Conservation (phyloP, 2,888 invertebrate genomes). For the Caenorhabditis becei region DNA sequence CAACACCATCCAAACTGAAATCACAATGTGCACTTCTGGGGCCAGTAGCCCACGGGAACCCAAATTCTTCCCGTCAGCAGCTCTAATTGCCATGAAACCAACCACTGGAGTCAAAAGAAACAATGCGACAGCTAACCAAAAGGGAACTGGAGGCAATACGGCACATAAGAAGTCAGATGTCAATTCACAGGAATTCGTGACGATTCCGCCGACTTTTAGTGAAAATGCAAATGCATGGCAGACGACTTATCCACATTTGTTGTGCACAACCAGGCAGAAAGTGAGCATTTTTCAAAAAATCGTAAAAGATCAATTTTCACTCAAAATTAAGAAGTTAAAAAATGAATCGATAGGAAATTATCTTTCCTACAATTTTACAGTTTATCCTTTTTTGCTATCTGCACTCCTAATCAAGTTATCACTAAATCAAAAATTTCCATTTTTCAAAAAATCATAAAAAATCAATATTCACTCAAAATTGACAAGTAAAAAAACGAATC, state of each 20-base stretch:
- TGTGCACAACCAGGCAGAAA: slow-evolving; percentile 81
- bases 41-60: slow-evolving; percentile 22
- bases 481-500: too few relatives aligned
- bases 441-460: neutral
- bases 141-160: slow-evolving; percentile 69
- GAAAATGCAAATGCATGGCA: slow-evolving; percentile 70
- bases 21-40: slow-evolving; percentile 32
- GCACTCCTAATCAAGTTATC: too few relatives aligned
- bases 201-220: slow-evolving; percentile 64
- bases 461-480: neutral
- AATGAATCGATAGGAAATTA: too few relatives aligned
- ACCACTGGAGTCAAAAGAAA: slow-evolving; percentile 78
- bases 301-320: neutral
- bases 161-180: slow-evolving; percentile 81
- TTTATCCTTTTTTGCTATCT: too few relatives aligned
- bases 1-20: slow-evolving; percentile 62
- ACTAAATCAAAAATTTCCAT: slow-evolving; percentile 12
- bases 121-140: slow-evolving; percentile 72
- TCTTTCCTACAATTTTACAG: too few relatives aligned
- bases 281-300: slow-evolving; percentile 38
- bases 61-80: slow-evolving; percentile 67
- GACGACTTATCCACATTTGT: slow-evolving; percentile 80
- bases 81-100: slow-evolving; percentile 80
- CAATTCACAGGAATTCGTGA: slow-evolving; percentile 74
- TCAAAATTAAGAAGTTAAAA: too few relatives aligned